phyloP scores from a whole-genome alignment of 2,797 vertebrate genomes.

The Stomatorhinus walkeri region DNA sequence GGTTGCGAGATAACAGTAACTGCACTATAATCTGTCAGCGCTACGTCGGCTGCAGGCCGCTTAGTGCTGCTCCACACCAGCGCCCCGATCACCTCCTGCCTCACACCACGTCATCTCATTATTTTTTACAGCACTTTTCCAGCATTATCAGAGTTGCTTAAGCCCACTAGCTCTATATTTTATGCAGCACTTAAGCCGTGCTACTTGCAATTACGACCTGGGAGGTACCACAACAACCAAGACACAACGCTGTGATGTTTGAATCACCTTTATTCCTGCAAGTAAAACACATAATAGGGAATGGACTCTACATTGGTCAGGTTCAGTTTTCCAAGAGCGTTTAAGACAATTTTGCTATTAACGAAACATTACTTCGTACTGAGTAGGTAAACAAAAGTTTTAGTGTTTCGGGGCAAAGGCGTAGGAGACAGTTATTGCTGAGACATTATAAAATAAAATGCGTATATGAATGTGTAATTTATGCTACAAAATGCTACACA shows the following conservation, averaged over 20 bases:
- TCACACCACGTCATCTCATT: slow-evolving; percentile 16
- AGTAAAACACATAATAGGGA: slow-evolving; percentile 13
- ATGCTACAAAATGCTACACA: not conserved
- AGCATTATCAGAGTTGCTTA: not conserved
- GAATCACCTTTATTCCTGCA: not conserved
- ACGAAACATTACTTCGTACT: not conserved
- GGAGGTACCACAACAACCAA: slow-evolving; percentile 3
- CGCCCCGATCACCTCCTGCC: not conserved
- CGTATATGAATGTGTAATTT: not conserved
- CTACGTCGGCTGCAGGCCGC: not conserved
- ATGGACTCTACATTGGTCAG: not conserved
- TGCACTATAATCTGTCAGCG: not conserved
- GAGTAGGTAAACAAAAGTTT: not conserved
- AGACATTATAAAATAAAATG: not conserved
- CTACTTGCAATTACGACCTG: slow-evolving; percentile 19
- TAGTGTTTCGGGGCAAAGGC: not conserved
- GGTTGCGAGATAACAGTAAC: not conserved
- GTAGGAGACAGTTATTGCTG: not conserved
- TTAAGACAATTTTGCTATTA: not conserved
- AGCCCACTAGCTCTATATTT: slow-evolving; percentile 14
- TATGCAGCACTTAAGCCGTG: slow-evolving; percentile 18
- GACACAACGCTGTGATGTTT: not conserved
- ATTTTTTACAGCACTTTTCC: slow-evolving; percentile 24
- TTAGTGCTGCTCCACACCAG: not conserved
- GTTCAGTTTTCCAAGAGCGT: not conserved